Conservation (phyloP, 2,888 invertebrate species). For the Vanessa cardui region DNA sequence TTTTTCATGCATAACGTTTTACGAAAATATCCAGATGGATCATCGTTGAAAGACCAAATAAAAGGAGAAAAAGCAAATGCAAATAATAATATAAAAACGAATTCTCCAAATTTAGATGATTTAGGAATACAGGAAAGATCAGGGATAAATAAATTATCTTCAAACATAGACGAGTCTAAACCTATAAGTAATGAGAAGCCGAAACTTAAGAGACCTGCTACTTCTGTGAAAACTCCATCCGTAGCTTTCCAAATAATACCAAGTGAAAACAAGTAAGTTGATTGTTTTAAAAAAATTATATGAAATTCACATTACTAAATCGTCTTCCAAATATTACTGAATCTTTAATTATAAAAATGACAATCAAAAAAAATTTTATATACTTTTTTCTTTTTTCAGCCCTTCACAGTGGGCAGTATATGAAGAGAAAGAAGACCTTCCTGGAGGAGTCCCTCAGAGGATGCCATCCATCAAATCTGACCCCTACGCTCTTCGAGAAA, state of each 20-base stretch:
- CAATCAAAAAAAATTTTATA: background rate
- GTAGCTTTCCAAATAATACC: slow-evolving; percentile 78
- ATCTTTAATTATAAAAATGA: background rate
- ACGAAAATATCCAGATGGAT: slow-evolving; percentile 62
- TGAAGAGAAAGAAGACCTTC: slow-evolving; percentile 67
- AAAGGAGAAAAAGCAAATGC: slow-evolving; percentile 57
- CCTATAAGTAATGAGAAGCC: slow-evolving; percentile 45
- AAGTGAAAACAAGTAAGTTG: slow-evolving; percentile 76
- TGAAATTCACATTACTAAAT: background rate
- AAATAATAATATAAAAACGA: background rate
- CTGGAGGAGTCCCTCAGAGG: slow-evolving; percentile 55
- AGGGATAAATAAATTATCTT: slow-evolving; percentile 46
- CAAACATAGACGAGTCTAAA: slow-evolving; percentile 25
- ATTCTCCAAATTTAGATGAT: slow-evolving; percentile 40
- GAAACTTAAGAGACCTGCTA: slow-evolving; percentile 55
- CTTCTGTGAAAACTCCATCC: slow-evolving; percentile 67
- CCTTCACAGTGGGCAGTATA: slow-evolving; percentile 76
- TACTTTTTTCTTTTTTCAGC: slow-evolving; percentile 55
- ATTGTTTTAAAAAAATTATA: background rate
- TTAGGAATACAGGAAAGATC: slow-evolving; percentile 35
- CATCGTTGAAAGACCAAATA: slow-evolving; percentile 39
- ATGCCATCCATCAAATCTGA: slow-evolving; percentile 69
- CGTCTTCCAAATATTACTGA: background rate
- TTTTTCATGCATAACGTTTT: slow-evolving; percentile 74
- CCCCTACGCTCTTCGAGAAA: slow-evolving; percentile 70